phyloP scores from a whole-genome alignment of 2,888 invertebrate genomes.

The Atrina japonica region DNA sequence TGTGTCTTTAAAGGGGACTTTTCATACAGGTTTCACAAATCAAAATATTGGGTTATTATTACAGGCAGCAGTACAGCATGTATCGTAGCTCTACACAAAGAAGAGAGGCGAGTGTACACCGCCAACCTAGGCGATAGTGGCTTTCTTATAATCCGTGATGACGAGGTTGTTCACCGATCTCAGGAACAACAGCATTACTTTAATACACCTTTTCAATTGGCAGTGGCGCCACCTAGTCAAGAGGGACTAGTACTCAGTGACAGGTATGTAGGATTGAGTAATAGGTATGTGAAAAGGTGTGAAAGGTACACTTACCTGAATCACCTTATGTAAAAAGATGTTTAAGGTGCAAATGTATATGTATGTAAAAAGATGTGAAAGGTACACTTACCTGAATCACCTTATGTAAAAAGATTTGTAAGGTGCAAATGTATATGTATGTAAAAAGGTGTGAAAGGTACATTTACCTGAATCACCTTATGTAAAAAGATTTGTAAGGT shows the following conservation, averaged over 20 bases:
- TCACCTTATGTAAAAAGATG: too few relatives aligned
- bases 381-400: too few relatives aligned
- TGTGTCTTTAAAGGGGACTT: too few relatives aligned
- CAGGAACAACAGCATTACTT: constrained; percentile 99
- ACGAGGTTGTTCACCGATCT: constrained; percentile 90
- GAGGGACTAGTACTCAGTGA: constrained; percentile 92
- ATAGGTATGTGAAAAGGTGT: not conserved
- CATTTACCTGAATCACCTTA: too few relatives aligned
- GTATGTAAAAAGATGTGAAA: too few relatives aligned
- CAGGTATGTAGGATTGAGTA: constrained; percentile 83
- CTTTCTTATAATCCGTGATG: constrained; percentile 87
- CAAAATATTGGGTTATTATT: too few relatives aligned
- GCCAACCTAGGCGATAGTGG: constrained; percentile 99
- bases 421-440: too few relatives aligned
- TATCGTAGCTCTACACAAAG: constrained; percentile 94
- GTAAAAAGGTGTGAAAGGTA: too few relatives aligned
- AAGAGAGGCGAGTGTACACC: constrained; percentile 93
- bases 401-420: too few relatives aligned
- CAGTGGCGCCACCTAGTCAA: constrained; percentile 94
- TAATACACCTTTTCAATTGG: constrained; percentile 98
- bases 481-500: too few relatives aligned
- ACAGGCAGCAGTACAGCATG: constrained; percentile 97
- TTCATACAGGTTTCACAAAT: too few relatives aligned
- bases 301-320: too few relatives aligned
- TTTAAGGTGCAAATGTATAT: not conserved